A percentile compares a stretch with the other conserved stretches of the same genome.
Conservation (phyloP, 2,113 vertebrate species). For the Noctilio leporinus region DNA sequence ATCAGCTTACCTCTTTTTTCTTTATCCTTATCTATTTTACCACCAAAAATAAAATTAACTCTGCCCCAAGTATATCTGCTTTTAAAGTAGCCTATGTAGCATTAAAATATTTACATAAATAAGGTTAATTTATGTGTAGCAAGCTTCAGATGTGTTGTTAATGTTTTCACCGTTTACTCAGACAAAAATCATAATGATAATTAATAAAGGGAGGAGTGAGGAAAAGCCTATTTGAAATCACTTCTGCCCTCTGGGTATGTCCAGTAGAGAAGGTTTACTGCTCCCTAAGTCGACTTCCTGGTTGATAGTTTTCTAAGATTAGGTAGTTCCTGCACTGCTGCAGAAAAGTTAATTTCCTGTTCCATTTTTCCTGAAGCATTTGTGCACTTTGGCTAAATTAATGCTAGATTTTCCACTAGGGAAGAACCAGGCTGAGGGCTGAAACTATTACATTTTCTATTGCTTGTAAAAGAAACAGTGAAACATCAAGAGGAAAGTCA, state of each 20-base stretch:
- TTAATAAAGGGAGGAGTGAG: not conserved
- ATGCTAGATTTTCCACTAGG: constrained; percentile 68
- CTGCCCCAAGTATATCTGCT: constrained; percentile 15
- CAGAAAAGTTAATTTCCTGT: constrained; percentile 77
- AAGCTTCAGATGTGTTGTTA: not conserved
- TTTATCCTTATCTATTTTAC: not conserved
- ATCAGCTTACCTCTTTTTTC: not conserved
- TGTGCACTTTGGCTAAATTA: constrained; percentile 65
- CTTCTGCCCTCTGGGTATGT: not conserved
- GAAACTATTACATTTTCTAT: constrained; percentile 65
- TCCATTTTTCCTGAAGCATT: constrained; percentile 66
- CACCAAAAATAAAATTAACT: not conserved
- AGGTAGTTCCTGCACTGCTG: constrained; percentile 38
- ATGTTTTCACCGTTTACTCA: not conserved
- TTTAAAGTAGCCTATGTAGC: constrained; percentile 25
- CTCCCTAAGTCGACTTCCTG: not conserved
- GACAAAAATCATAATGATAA: not conserved
- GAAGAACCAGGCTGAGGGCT: constrained; percentile 57
- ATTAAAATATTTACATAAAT: not conserved
- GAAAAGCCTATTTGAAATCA: not conserved
- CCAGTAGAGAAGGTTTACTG: not conserved
- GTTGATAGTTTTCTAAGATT: not conserved
- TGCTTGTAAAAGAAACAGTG: constrained; percentile 71
- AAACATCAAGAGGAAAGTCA: constrained; percentile 51
- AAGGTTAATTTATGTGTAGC: not conserved